Evolutionary conservation across 2,888 invertebrate species (phyloP).

Genomic region (Drymonia ruficornis): DNA sequence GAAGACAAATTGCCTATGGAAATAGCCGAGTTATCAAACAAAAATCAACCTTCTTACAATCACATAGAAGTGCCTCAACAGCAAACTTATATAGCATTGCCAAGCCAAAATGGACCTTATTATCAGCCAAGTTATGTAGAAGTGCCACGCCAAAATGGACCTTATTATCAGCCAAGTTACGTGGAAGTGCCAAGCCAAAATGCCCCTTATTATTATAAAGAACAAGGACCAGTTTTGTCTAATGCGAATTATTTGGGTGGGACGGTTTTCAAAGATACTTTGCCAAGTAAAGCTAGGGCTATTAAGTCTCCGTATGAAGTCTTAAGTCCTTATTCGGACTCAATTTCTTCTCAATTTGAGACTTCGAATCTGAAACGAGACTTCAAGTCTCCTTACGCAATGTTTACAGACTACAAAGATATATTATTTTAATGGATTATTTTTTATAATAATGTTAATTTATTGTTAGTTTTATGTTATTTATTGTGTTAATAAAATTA

Average conservation of each 20-base stretch:
- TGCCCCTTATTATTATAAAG: constrained; percentile 7
- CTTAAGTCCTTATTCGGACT: constrained; percentile 41
- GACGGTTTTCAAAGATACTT: constrained; percentile 17
- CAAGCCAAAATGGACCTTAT: background rate
- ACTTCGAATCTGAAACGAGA: constrained; percentile 47
- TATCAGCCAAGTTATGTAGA: background rate
- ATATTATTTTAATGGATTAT: constrained; percentile 24
- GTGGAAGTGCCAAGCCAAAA: background rate
- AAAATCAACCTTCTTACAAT: background rate
- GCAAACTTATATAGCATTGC: background rate
- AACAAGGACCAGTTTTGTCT: constrained; percentile 21
- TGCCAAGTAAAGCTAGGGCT: constrained; percentile 30
- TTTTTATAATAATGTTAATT: background rate
- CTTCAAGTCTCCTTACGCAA: constrained; percentile 42
- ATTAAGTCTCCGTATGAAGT: constrained; percentile 65
- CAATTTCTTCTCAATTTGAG: constrained; percentile 29
- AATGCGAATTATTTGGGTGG: constrained; percentile 38
- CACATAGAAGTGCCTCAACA: background rate
- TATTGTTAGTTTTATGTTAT: background rate
- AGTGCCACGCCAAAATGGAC: background rate
- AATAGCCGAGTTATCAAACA: constrained; percentile 1
- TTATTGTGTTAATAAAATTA: background rate
- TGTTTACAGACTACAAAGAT: constrained; percentile 24
- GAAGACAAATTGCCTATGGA: constrained; percentile 16
- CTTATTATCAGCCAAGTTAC: background rate